Conservation (phyloP, 2,888 invertebrate genomes). For the Trichacis sp. region DNA sequence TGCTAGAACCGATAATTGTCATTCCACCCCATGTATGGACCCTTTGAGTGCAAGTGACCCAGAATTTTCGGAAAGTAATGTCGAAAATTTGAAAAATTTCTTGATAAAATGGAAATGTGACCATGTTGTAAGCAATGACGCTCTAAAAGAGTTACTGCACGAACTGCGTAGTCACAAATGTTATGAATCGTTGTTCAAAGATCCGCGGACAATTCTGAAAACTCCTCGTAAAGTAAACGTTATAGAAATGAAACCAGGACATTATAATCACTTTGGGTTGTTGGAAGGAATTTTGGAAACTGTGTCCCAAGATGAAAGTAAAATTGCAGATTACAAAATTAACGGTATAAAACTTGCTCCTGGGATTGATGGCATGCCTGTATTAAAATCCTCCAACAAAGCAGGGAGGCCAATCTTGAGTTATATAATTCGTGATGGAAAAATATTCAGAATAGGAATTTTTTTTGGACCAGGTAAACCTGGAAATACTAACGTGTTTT, state of each 20-base stretch:
- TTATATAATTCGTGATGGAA: conserved; percentile 25
- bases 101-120: no score
- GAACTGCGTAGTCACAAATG: no score
- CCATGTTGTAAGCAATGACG: no score
- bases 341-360: conserved; percentile 15
- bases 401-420: conserved; percentile 44
- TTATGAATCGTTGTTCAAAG: not conserved
- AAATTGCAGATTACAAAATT: not conserved
- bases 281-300: not conserved
- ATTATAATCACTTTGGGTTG: conserved; percentile 26
- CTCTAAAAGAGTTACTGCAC: no score
- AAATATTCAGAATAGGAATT: conserved; percentile 42
- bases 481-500: conserved; percentile 18
- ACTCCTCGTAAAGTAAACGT: conserved; percentile 12
- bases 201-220: conserved; percentile 14
- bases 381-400: conserved; percentile 31
- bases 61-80: no score
- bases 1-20: no score
- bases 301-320: not conserved
- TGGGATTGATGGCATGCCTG: conserved; percentile 34
- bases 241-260: conserved; percentile 11
- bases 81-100: no score
- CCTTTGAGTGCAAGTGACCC: no score
- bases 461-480: conserved; percentile 44
- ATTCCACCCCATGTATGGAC: no score